Evolutionary conservation across 2,113 vertebrate genomes (phyloP).

Genomic region (Eonycteris spelaea): DNA sequence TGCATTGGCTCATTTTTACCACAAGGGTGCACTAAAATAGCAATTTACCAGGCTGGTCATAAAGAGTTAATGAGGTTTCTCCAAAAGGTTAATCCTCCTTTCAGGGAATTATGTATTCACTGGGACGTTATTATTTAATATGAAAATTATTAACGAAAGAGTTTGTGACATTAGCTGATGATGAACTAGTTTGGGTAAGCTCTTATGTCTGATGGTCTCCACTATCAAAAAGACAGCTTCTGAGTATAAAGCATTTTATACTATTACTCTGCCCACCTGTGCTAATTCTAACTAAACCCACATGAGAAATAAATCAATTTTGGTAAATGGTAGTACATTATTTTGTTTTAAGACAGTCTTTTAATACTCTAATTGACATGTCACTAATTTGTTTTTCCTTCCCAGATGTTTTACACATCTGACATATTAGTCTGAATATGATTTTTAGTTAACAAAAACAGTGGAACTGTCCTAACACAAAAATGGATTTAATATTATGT

Average conservation of each 20-base stretch:
- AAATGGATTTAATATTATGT: neutral
- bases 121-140: neutral
- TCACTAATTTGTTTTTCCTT: neutral
- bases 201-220: neutral
- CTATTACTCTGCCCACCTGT: neutral
- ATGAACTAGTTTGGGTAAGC: neutral
- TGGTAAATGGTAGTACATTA: neutral
- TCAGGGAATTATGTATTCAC: neutral
- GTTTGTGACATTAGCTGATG: neutral
- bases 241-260: neutral
- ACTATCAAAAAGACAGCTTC: neutral
- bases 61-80: conserved; percentile 36
- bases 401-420: neutral
- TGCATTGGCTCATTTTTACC: conserved; percentile 34
- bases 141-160: neutral
- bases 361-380: neutral
- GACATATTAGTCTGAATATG: neutral
- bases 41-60: neutral
- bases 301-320: neutral
- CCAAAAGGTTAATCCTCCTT: neutral
- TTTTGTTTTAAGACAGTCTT: neutral
- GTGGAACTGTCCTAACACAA: neutral
- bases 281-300: neutral
- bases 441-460: neutral
- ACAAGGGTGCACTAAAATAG: conserved; percentile 66